A percentile compares a stretch with the other conserved stretches of the same genome.
These are phyloP conservation scores for Sterna hirundo DNA, from an alignment of 2,113 vertebrate genomes.

Conservation along the genomic window DNA sequence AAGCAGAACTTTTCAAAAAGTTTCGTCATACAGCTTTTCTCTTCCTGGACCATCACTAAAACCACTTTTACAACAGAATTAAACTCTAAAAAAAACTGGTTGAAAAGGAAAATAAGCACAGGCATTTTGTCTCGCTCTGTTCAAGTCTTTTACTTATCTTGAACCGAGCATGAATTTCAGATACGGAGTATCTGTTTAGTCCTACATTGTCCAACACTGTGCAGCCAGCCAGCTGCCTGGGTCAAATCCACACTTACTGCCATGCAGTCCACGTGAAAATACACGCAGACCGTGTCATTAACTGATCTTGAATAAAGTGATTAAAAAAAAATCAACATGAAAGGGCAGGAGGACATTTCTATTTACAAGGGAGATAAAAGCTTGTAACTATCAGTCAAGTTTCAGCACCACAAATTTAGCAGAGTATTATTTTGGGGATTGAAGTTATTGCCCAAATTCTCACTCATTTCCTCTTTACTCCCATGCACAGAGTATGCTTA, in stretches of 20 bases:
- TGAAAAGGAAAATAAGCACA: background rate
- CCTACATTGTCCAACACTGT: background rate
- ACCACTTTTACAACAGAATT: background rate
- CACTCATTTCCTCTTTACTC: background rate
- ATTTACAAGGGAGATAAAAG: background rate
- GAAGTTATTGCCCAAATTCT: conserved; percentile 20
- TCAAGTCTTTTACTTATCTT: background rate
- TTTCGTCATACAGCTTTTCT: background rate
- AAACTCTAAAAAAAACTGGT: background rate
- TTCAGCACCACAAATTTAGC: conserved; percentile 38
- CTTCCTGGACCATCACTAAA: background rate
- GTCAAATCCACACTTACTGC: background rate
- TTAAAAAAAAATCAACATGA: background rate
- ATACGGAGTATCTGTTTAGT: background rate
- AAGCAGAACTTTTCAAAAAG: background rate
- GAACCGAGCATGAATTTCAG: background rate
- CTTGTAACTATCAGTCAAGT: background rate
- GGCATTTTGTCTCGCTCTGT: background rate
- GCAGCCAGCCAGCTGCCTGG: background rate
- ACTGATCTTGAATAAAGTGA: background rate
- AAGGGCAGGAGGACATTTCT: background rate
- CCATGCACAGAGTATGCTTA: background rate
- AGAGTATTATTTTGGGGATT: background rate
- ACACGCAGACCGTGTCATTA: background rate
- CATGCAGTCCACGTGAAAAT: background rate